Evolutionary conservation across 2,113 vertebrate genomes (phyloP), one percentile per base, ranked within the genome.

Genomic region (Pseudolaguvia tuberculata): DNA sequence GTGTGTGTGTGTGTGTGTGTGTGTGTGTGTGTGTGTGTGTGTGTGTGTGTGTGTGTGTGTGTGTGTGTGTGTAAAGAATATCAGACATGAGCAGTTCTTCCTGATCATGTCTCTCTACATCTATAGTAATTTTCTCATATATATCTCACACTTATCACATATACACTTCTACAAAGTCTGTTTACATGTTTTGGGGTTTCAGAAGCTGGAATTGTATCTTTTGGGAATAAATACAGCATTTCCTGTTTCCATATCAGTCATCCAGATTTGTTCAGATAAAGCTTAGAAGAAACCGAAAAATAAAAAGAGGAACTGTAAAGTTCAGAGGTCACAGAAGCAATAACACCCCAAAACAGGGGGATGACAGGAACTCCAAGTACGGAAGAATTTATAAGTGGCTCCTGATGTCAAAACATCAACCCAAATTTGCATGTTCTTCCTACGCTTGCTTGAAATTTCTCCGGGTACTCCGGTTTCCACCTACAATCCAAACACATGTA

Each of bases 191-290:
- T 35, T 8, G 14, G 70, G 66, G 29, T 11, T 73, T n/a, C 39
- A 51, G 23, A 11, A n/a, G 27, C 42, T 66, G 21, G 59, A 72
- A 72, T 23, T 35, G 80, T 83, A 83, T 85, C 83, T 83, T 61
- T 76, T 73, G 76, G 79, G 79, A 80, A 78, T 13, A 77, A 80
- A 73, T 57, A 11, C 57, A 80, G 77, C 56, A 85, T 86, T 88
- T 88, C 85, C 80, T 85, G 80, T 76, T 67, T 65, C 14, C 2
- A 21, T 50, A 72, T 78, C 70, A 57, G 50, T 25, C 39, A 17
- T 23, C 10, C n/a, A 50, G 35, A 48, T 42, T 17, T 58, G 20
- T 35, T 53, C 23, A 48, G 25, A 13, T 81, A 63, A 0, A 25
- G 9, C 9, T 29, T 10, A 4, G 25, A 73, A 71, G 62, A 45